phyloP scores from a whole-genome alignment of 1,140 invertebrate genomes.

The Tachypleus tridentatus region DNA sequence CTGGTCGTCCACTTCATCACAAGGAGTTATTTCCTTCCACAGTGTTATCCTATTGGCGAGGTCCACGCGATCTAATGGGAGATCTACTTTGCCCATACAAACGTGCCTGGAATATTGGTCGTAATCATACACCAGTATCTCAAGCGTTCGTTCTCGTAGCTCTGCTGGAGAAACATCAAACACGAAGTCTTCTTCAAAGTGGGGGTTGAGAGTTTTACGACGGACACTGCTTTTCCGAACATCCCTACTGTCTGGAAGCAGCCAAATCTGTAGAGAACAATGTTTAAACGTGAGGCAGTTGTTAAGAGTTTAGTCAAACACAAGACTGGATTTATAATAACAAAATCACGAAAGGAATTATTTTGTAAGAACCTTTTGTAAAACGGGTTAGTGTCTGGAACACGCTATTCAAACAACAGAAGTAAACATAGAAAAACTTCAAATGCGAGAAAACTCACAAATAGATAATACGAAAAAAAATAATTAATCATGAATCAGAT shows the following conservation, averaged over 20 bases:
- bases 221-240: slow-evolving; percentile 49
- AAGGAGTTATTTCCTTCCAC: background rate
- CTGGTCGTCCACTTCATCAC: background rate
- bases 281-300: too few relatives aligned
- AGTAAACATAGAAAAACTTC: too few relatives aligned
- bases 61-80: slow-evolving; percentile 24
- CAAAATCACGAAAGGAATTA: too few relatives aligned
- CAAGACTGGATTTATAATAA: too few relatives aligned
- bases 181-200: slow-evolving; percentile 35
- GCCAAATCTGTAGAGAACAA: background rate
- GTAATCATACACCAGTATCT: slow-evolving; percentile 31
- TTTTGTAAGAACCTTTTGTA: too few relatives aligned
- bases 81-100: slow-evolving; percentile 30
- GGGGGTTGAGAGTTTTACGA: slow-evolving; percentile 49
- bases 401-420: too few relatives aligned
- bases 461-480: too few relatives aligned
- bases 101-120: slow-evolving; percentile 33
- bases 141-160: slow-evolving; percentile 26
- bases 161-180: slow-evolving; percentile 29
- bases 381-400: too few relatives aligned
- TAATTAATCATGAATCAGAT: too few relatives aligned
- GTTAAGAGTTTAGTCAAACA: too few relatives aligned
- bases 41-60: background rate
- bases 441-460: too few relatives aligned
- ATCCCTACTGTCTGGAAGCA: slow-evolving; percentile 41